phyloP scores from a whole-genome alignment of 2,113 vertebrate genomes.

The Cebus imitator region DNA sequence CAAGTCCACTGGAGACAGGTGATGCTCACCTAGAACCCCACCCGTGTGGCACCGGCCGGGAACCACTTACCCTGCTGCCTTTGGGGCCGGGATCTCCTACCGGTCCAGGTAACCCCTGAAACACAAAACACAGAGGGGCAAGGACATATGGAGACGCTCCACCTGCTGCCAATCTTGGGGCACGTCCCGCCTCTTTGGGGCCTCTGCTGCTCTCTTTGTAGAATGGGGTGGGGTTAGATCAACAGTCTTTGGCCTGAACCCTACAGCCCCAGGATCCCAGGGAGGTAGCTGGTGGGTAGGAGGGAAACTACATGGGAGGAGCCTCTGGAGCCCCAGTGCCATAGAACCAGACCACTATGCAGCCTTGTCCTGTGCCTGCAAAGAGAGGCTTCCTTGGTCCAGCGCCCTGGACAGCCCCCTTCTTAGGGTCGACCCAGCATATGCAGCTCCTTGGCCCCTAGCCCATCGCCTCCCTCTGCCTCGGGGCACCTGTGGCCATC shows the following conservation, averaged over 20 bases:
- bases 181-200: neutral
- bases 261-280: neutral
- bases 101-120: conserved; percentile 97
- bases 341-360: neutral
- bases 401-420: neutral
- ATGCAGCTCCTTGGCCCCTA: neutral
- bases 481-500: conserved; percentile 37
- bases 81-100: conserved; percentile 95
- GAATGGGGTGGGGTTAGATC: neutral
- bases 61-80: conserved; percentile 94
- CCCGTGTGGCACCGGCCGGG: neutral
- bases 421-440: neutral
- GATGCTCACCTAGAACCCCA: neutral
- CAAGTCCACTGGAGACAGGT: neutral
- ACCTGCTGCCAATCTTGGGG: neutral
- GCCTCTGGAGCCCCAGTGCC: neutral
- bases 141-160: conserved; percentile 78
- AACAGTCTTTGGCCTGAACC: neutral
- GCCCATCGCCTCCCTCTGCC: conserved; percentile 44
- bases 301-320: neutral
- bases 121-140: conserved; percentile 80
- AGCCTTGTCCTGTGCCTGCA: neutral
- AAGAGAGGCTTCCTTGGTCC: neutral
- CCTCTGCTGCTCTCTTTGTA: neutral
- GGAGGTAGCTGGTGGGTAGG: neutral